Evolutionary conservation across 1,140 invertebrate species (phyloP), one percentile per base, ranked within the genome.

Genomic region (Thaumetopoea pityocampa): DNA sequence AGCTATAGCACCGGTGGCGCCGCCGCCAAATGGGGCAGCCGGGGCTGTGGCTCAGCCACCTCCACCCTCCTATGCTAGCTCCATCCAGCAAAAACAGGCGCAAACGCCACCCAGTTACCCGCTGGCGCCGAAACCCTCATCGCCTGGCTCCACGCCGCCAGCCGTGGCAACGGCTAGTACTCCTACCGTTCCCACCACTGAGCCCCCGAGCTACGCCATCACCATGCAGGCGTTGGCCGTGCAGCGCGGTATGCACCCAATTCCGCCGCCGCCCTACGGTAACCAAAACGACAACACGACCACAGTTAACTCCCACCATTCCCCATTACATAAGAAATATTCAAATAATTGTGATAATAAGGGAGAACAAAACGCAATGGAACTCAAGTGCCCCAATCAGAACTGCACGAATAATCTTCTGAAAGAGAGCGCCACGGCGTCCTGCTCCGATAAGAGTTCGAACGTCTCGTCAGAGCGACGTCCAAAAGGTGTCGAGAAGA

Each of bases 171-270:
- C 80, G 6, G 72, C 76, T 8, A 77, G 79, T 14, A 87, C 88
- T 56, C 87, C 91, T 50, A 79, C 88, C 38, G 88, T 94, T 5
- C 94, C 92, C 4, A 95, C 94, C 9, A 94, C 93, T 4, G 95
- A 96, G 68, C 95, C 95, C 0, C 95, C 95, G 0, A 96, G 94
- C 67, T 97, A 97, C 69, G 94, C 94, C 1, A 95, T 92, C 42
- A 95, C 94, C 3, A 96, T 97, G 92, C 94, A 96, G 74, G 94
- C 92, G 4, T 85, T 94, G 22, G 92, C 93, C n/a, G 92, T 90
- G 2, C 86, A 87, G 30, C 67, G 85, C 24, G 90, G 86, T 5
- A 89, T 89, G 56, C 83, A 86, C 33, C 89, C 91, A 27, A 89
- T 91, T 53, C 89, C 92, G 5, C 86, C 92, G 9, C 92, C 92